Conservation (phyloP, 2,797 vertebrate species). For the Labroides dimidiatus region DNA sequence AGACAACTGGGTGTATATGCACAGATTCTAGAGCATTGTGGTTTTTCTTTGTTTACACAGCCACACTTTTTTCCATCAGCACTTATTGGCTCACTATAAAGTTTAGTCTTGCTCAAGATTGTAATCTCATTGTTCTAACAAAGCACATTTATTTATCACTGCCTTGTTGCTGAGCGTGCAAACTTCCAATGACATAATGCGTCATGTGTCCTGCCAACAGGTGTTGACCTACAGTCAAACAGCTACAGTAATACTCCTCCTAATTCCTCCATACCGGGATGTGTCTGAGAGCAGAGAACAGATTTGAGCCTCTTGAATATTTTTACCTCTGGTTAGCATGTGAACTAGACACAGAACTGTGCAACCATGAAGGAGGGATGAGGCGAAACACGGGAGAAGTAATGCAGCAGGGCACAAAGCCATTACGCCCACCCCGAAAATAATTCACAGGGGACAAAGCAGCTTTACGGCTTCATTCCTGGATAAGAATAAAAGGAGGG, state of each 20-base stretch:
- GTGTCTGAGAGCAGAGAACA: slow-evolving; percentile 26
- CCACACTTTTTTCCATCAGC: slow-evolving; percentile 21
- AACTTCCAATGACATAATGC: background rate
- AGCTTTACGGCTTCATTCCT: slow-evolving; percentile 82
- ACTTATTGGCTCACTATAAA: slow-evolving; percentile 33
- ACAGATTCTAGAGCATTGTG: slow-evolving; percentile 43
- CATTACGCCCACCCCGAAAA: slow-evolving; percentile 80
- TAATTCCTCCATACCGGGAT: slow-evolving; percentile 9
- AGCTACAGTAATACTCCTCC: background rate
- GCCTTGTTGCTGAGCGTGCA: slow-evolving; percentile 31
- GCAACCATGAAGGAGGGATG: slow-evolving; percentile 66
- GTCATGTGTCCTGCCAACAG: slow-evolving; percentile 29
- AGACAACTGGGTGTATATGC: slow-evolving; percentile 60
- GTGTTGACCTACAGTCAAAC: slow-evolving; percentile 24
- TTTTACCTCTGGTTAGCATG: slow-evolving; percentile 59
- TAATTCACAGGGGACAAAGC: slow-evolving; percentile 79
- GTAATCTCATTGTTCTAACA: slow-evolving; percentile 47
- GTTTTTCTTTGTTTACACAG: slow-evolving; percentile 49
- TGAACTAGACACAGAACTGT: slow-evolving; percentile 56
- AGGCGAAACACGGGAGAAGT: slow-evolving; percentile 70
- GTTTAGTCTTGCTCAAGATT: slow-evolving; percentile 32
- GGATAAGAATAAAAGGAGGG: slow-evolving; percentile 86
- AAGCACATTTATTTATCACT: slow-evolving; percentile 40
- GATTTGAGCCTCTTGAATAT: slow-evolving; percentile 41
- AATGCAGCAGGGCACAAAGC: slow-evolving; percentile 76